These are phyloP conservation scores for Aphidius gifuensis DNA, from an alignment of 1,140 invertebrate species.

Conservation along the genomic window DNA sequence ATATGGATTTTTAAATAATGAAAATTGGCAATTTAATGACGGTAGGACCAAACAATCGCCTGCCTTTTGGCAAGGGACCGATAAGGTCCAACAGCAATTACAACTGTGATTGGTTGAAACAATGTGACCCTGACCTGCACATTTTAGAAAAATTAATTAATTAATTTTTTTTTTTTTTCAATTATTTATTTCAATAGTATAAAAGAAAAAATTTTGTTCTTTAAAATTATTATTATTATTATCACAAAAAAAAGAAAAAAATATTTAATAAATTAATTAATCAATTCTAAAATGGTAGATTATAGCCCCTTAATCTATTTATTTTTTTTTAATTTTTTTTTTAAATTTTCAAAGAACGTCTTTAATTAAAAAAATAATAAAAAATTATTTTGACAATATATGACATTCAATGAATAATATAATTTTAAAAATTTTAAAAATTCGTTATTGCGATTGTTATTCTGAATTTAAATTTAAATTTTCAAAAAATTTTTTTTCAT, in stretches of 20 bases:
- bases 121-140: conserved; percentile 48
- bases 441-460: conserved; percentile 40
- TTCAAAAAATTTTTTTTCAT: too few species aligned
- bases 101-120: conserved; percentile 59
- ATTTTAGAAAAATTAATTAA: conserved; percentile 36
- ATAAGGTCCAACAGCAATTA: conserved; percentile 54
- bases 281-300: conserved; percentile 42
- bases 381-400: conserved; percentile 17
- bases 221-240: too few species aligned
- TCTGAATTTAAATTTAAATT: conserved; percentile 29
- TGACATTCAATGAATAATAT: conserved; percentile 55
- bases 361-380: conserved; percentile 35
- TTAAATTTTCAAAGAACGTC: conserved; percentile 44
- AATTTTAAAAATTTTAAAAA: conserved; percentile 52
- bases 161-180: background rate
- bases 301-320: conserved; percentile 36
- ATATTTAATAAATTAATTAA: conserved; percentile 5
- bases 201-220: too few species aligned
- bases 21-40: conserved; percentile 45
- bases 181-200: background rate
- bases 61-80: conserved; percentile 55
- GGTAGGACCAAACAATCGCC: conserved; percentile 59
- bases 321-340: conserved; percentile 8
- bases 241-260: background rate
- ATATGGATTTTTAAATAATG: background rate